Conservation (phyloP, 53 echinoderm and acorn worm species). For the Echinometra lucunter region DNA sequence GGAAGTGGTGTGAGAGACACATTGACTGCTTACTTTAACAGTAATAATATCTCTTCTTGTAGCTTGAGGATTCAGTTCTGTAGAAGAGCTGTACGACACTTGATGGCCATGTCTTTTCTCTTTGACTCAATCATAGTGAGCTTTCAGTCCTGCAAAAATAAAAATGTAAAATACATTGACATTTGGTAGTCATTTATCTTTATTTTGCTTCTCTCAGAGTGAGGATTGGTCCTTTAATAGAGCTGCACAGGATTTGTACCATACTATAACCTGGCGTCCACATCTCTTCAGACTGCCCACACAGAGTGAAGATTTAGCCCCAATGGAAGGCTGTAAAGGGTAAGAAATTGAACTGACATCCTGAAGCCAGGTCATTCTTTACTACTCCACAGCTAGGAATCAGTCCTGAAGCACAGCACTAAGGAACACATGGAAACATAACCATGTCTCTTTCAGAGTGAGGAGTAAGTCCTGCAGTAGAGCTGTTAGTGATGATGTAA, state of each 20-base stretch:
- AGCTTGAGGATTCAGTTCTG: background rate
- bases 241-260: too few relatives aligned
- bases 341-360: too few relatives aligned
- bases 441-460: background rate
- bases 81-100: background rate
- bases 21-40: background rate
- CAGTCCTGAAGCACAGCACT: background rate
- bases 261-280: too few relatives aligned
- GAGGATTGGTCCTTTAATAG: too few relatives aligned
- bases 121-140: background rate
- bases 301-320: too few relatives aligned
- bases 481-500: constrained; percentile 43
- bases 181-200: background rate
- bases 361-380: background rate
- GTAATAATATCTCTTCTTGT: background rate
- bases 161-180: background rate
- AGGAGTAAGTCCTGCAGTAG: constrained; percentile 60
- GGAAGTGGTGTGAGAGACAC: background rate
- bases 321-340: background rate
- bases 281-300: too few relatives aligned
- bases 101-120: background rate
- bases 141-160: background rate
- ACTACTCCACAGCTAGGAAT: background rate
- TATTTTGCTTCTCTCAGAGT: background rate
- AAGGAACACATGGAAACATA: background rate